Evolutionary conservation across 2,888 invertebrate species (phyloP), one percentile per base, ranked within the genome.

Genomic region (Tetheella fluctuosa): DNA sequence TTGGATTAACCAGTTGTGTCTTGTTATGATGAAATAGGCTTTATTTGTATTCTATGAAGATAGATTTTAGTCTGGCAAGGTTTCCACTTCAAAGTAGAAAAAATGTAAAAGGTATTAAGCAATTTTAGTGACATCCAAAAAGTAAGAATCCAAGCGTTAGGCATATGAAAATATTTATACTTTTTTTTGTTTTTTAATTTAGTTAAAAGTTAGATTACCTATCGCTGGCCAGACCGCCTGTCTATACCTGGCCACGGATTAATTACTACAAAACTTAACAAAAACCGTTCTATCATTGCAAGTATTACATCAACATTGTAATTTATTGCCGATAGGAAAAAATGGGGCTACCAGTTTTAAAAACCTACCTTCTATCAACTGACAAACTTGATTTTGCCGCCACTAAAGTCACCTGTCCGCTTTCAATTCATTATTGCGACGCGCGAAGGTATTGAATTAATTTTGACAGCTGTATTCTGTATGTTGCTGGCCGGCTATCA

Each of bases 361-460:
- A 52, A 34, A 17, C 52, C 53, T 58, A 53, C 52, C 58, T 53
- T 37, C 23, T 56, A 52, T 59, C 23, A 42, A 30, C 30, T 48
- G 4, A 63, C 74, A 66, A 75, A 68, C 28, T 70, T 71, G 64
- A 37, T 65, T 64, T 65, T 74, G 66, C 70, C 23, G 67, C 64
- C 52, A 48, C 53, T 34, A 64, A 65, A 65, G 65, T 39, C n/a
- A 64, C 64, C 59, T n/a, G 25, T 37, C 62, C 56, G 64, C 58
- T 64, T 63, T 23, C 59, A 25, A 25, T 57, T 59, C 63, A 60
- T 68, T 63, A 64, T 64, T 52, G 6, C 23, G 53, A 66, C 60
- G 65, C 53, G 37, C 37, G 59, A 54, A 56, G 55, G 30, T 53
- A 53, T 62, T 59, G 28, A 64, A 67, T 70, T 67, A 57, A 66